These are phyloP conservation scores for Ptychodera flava DNA, from an alignment of 35 echinoderm and acorn worm genomes.

Conservation along the genomic window DNA sequence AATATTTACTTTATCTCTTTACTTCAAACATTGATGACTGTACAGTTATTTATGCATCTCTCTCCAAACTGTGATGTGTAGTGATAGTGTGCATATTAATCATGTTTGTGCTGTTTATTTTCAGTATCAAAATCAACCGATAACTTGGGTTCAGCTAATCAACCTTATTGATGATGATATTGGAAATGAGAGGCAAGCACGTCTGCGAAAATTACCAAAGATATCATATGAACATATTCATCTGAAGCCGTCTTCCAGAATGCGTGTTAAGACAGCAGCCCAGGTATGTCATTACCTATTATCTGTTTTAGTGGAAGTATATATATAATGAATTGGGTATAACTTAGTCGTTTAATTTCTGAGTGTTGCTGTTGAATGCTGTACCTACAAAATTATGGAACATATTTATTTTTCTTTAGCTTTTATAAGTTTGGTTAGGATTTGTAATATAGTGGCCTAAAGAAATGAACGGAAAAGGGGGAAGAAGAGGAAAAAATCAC, in stretches of 20 bases:
- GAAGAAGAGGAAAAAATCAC: background rate
- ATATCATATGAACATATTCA: constrained; percentile 32
- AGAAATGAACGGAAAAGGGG: background rate
- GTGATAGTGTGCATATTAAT: too few species aligned
- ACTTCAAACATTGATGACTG: too few species aligned
- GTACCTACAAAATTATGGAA: background rate
- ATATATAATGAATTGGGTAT: too few species aligned
- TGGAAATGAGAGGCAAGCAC: background rate
- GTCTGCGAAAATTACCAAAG: constrained; percentile 17
- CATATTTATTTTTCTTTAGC: background rate
- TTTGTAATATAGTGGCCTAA: background rate
- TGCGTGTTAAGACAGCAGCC: constrained; percentile 23
- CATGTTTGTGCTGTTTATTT: background rate
- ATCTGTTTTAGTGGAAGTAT: too few species aligned
- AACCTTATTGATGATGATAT: constrained; percentile 20
- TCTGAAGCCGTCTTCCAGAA: constrained; percentile 21
- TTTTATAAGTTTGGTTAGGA: background rate
- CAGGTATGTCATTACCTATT: constrained; percentile 28
- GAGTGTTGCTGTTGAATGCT: too few species aligned
- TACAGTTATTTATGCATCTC: too few species aligned
- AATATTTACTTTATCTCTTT: too few species aligned
- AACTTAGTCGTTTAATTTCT: too few species aligned
- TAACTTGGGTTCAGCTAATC: constrained; percentile 16
- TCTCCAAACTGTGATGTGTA: too few species aligned
- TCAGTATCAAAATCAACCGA: constrained; percentile 8